Evolutionary conservation across 2,113 vertebrate genomes (phyloP), one percentile per base, ranked within the genome.

Genomic region (Aramus guarauna): DNA sequence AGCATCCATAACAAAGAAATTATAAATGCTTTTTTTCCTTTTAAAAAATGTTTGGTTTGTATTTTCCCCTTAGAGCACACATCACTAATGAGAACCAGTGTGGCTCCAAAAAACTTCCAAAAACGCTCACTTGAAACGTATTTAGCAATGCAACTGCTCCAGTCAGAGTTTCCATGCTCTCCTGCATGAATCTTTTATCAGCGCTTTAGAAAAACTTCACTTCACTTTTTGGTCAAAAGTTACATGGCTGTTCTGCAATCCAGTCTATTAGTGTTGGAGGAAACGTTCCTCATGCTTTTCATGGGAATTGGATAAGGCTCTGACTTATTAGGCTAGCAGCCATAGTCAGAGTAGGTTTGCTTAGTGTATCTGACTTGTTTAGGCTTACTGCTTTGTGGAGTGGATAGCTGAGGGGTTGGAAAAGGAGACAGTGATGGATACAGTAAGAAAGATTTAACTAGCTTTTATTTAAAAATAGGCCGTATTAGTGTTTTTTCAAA

Each of bases 191-290:
- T 64, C 37, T 92, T 92, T 95, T 96, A 94, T 94, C 92, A 76
- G 45, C 34, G 41, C 29, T 62, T 94, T 50, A 91, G 69, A 85
- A 94, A 94, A 94, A 37, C 59, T 36, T 71, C 50, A 50, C 56
- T 67, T 87, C 81, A 75, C 75, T 55, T 88, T 95, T 92, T 89
- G 94, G 92, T 96, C 81, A 85, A 73, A 96, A 92, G 92, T 91
- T 85, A 50, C 4, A 2, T 37, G 36, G 69, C 27, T 68, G 37
- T 66, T 82, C 77, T 90, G 73, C 81, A 82, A 39, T 72, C 77
- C 91, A 91, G 62, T 64, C 91, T 87, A 2, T 72, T 75, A 84
- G 88, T 67, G 68, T 68, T 78, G 52, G 82, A 75, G 86, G 62
- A 95, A 95, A 81, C 17, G 37, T 95, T 89, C 89, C 89, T 79